Evolutionary conservation across 2,113 vertebrate genomes (phyloP), one percentile per base, ranked within the genome.

Genomic region (Chionomys nivalis): DNA sequence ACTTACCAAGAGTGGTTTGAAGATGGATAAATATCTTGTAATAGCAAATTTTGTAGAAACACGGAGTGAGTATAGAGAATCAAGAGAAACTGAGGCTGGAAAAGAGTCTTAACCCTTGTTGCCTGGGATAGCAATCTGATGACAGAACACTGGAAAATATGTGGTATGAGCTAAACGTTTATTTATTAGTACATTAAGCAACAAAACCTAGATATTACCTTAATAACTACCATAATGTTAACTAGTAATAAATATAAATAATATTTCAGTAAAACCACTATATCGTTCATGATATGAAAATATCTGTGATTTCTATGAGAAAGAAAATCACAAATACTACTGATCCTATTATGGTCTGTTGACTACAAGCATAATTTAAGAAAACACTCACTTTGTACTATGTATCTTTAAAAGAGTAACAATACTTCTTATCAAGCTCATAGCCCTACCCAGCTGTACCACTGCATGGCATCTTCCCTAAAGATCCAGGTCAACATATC

Each of bases 101-200:
- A 31, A 8, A 19, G 5, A 23, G 2, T 73, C n/a, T 83, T 92
- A 39, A 44, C 19, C 5, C 86, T 70, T 89, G 36, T 76, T 13
- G 26, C 26, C 12, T 5, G 2, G 26, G 3, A 7, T 93, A 8
- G 12, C 10, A 33, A 77, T 47, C 52, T 90, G 52, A 42, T 65
- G 63, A 91, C 90, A 44, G n/a, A 58, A 39, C 23, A 75, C 77
- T 94, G 33, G 26, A 52, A 92, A 93, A 66, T 65, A 16, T 92
- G 52, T 94, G 24, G 33, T 42, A 55, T 31, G 42, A 42, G 52
- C 44, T 63, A 77, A 87, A 8, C 33, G 26, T 17, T 68, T 33
- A 33, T 75, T 90, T 82, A 70, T 47, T 49, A 95, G 61, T 63
- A 47, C 23, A 75, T 42, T 47, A 82, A 92, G 5, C 79, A 90